A percentile compares a stretch with the other conserved stretches of the same genome.
Conservation (phyloP, 2,113 vertebrate genomes). For the Dissostichus mawsoni region DNA sequence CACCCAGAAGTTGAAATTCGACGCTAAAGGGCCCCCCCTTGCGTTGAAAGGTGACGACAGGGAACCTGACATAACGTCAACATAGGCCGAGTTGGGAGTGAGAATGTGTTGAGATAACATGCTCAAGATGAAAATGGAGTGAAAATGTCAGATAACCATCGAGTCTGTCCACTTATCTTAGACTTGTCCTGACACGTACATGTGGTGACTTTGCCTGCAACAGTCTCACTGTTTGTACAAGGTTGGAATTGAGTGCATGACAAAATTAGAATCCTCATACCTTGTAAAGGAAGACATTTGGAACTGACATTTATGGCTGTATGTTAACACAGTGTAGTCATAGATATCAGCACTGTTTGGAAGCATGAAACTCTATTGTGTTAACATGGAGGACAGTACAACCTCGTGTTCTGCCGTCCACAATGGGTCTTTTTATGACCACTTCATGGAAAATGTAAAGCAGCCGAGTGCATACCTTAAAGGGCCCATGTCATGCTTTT, state of each 20-base stretch:
- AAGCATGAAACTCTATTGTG: neutral
- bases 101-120: neutral
- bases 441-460: neutral
- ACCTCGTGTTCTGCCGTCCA: neutral
- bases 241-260: neutral
- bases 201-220: neutral
- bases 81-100: no score
- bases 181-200: constrained; percentile 12
- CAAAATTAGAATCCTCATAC: neutral
- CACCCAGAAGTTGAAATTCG: no score
- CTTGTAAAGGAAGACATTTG: neutral
- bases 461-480: neutral
- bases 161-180: neutral
- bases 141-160: constrained; percentile 11
- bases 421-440: no score
- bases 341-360: neutral
- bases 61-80: no score
- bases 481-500: no score
- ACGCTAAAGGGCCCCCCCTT: no score
- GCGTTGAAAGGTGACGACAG: no score
- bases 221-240: neutral
- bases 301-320: neutral
- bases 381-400: neutral
- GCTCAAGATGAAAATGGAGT: neutral
- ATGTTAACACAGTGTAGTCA: neutral